A percentile compares a stretch with the other conserved stretches of the same genome.
These are phyloP conservation scores for Nudaria mundana DNA, from an alignment of 2,888 invertebrate species.

Conservation along the genomic window DNA sequence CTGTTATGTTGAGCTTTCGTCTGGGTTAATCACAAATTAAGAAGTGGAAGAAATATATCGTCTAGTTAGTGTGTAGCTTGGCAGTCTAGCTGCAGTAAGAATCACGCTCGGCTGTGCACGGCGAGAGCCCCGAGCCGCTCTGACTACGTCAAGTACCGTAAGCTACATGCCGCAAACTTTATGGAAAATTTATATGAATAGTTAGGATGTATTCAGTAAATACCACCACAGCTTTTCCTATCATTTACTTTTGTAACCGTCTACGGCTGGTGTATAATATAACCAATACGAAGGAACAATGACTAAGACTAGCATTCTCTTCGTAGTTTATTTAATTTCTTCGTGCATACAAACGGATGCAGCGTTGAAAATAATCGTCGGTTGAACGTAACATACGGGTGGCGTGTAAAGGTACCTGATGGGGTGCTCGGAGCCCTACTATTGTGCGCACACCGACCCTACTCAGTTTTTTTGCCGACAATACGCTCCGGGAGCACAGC, in stretches of 20 bases:
- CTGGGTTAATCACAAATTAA: conserved; percentile 22
- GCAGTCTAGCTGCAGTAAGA: conserved; percentile 13
- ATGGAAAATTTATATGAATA: conserved; percentile 19
- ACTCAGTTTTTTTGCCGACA: conserved; percentile 71
- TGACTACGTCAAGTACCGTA: conserved; percentile 61
- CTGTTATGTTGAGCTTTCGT: conserved; percentile 13
- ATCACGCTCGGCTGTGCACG: conserved; percentile 12
- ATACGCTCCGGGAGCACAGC: conserved; percentile 61
- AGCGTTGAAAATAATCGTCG: conserved; percentile 13
- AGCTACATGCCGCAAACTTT: conserved; percentile 30
- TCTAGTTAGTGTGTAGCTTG: too few relatives aligned
- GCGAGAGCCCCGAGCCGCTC: conserved; percentile 34
- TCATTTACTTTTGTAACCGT: not conserved
- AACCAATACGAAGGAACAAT: conserved; percentile 3
- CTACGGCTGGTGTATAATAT: not conserved
- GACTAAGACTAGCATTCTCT: conserved; percentile 1
- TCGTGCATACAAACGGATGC: conserved; percentile 13
- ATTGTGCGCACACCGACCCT: conserved; percentile 72
- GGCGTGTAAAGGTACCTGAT: conserved; percentile 40
- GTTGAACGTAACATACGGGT: conserved; percentile 36
- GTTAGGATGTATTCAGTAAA: not conserved
- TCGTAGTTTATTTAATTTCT: conserved; percentile 1
- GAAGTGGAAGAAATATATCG: too few relatives aligned
- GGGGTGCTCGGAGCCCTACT: conserved; percentile 45
- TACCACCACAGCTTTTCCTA: not conserved